Evolutionary conservation across 2,113 vertebrate genomes (phyloP).

Genomic region (Nothobranchius furzeri): DNA sequence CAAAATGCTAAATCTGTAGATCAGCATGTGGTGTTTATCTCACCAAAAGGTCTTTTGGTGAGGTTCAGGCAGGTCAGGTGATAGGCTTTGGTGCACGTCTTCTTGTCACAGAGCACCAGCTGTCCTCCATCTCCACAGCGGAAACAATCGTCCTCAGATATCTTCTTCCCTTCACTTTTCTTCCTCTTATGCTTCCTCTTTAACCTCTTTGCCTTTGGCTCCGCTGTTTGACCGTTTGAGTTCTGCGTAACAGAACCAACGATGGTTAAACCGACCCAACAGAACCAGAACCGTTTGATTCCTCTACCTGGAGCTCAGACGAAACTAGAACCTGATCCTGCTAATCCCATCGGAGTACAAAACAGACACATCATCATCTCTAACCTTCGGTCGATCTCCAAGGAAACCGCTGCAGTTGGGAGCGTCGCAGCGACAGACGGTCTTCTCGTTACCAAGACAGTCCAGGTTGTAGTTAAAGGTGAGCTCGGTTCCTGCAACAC

Average conservation of each 20-base stretch:
- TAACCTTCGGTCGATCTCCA: constrained; percentile 94
- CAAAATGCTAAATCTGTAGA: not conserved
- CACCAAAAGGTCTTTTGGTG: constrained; percentile 95
- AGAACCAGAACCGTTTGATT: not conserved
- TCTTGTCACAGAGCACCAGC: constrained; percentile 92
- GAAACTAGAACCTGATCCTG: no score
- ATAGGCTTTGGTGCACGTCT: constrained; percentile 94
- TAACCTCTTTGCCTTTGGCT: constrained; percentile 88
- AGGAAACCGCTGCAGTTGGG: constrained; percentile 98
- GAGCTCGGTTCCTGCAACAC: constrained; percentile 86
- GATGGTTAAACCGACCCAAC: not conserved
- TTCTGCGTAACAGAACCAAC: constrained; percentile 45
- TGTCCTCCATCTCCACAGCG: constrained; percentile 94
- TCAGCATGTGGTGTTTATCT: constrained; percentile 31
- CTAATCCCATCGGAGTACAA: no score
- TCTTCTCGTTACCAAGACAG: constrained; percentile 97
- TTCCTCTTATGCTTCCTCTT: constrained; percentile 91
- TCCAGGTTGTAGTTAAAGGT: constrained; percentile 99
- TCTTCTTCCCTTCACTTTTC: constrained; percentile 74
- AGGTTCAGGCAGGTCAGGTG: constrained; percentile 93
- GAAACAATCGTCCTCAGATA: constrained; percentile 96
- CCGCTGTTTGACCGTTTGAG: constrained; percentile 82
- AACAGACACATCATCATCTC: not conserved
- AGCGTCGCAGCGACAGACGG: constrained; percentile 92
- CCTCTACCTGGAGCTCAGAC: no score